A percentile compares a stretch with the other conserved stretches of the same genome.
phyloP scores from a whole-genome alignment of 2,888 invertebrate genomes.

The Papilio elwesi region DNA sequence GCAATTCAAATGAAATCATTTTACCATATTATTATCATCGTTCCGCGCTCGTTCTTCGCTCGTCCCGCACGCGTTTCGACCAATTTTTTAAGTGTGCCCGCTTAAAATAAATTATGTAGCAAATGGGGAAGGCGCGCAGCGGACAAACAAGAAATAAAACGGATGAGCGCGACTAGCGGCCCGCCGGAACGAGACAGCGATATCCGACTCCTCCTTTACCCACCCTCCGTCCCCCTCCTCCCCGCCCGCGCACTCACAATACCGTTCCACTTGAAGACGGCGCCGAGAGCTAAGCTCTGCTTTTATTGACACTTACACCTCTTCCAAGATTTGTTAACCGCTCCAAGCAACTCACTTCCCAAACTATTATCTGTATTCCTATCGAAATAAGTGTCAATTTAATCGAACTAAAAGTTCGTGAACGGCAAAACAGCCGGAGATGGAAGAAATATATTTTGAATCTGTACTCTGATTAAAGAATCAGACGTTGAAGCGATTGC shows the following conservation, averaged over 20 bases:
- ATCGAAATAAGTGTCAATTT: conserved; percentile 51
- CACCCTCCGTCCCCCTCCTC: conserved; percentile 45
- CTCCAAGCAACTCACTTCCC: conserved; percentile 47
- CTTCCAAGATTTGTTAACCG: conserved; percentile 71
- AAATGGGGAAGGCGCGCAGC: conserved; percentile 68
- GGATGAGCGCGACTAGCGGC: conserved; percentile 66
- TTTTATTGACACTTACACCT: conserved; percentile 84
- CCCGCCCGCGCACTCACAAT: conserved; percentile 45
- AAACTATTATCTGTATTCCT: conserved; percentile 48
- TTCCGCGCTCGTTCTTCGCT: conserved; percentile 60
- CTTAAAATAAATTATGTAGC: conserved; percentile 83
- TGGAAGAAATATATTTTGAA: conserved; percentile 74
- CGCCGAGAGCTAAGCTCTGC: conserved; percentile 79
- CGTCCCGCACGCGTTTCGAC: conserved; percentile 69
- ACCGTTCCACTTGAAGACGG: conserved; percentile 78
- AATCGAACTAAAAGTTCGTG: background rate
- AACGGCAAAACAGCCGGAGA: conserved; percentile 46
- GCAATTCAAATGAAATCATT: conserved; percentile 81
- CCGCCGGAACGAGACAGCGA: conserved; percentile 63
- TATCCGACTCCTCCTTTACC: conserved; percentile 58
- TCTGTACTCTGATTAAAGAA: conserved; percentile 75
- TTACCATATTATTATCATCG: conserved; percentile 81
- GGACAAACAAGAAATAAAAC: conserved; percentile 81
- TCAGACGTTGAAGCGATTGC: conserved; percentile 76
- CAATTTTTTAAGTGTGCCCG: conserved; percentile 83